A percentile compares a stretch with the other conserved stretches of the same genome.
Conservation (phyloP, 2,888 invertebrate species). For the Augiades crinisus region DNA sequence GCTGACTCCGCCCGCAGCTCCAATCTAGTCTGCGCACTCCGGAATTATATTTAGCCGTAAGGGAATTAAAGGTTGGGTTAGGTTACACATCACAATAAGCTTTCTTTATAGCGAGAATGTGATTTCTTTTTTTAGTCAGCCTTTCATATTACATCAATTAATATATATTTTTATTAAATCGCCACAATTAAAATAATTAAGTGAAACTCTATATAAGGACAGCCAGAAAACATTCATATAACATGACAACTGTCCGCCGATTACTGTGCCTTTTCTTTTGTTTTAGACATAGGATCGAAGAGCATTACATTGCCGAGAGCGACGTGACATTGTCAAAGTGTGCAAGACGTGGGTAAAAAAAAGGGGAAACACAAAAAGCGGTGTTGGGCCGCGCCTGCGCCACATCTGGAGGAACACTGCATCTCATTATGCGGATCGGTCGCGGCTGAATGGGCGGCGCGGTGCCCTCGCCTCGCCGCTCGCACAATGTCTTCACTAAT, state of each 20-base stretch:
- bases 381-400: constrained; percentile 70
- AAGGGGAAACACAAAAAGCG: constrained; percentile 63
- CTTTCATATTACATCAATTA: no score
- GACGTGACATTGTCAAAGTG: constrained; percentile 42
- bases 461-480: constrained; percentile 42
- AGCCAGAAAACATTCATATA: no score
- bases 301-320: constrained; percentile 28
- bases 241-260: not conserved
- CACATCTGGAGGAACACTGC: constrained; percentile 76
- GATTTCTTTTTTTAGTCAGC: no score
- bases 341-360: constrained; percentile 44
- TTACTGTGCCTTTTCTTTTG: constrained; percentile 24
- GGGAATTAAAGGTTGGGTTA: constrained; percentile 17
- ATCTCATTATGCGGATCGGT: constrained; percentile 73
- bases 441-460: constrained; percentile 60
- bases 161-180: no score
- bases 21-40: constrained; percentile 36
- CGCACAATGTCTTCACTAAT: constrained; percentile 26
- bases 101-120: not conserved
- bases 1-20: constrained; percentile 51
- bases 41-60: constrained; percentile 38
- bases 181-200: no score
- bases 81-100: constrained; percentile 15
- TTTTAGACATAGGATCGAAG: constrained; percentile 7
- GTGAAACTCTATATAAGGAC: no score